Evolutionary conservation across 2,113 vertebrate species (phyloP).

Genomic region (Laterallus jamaicensis): DNA sequence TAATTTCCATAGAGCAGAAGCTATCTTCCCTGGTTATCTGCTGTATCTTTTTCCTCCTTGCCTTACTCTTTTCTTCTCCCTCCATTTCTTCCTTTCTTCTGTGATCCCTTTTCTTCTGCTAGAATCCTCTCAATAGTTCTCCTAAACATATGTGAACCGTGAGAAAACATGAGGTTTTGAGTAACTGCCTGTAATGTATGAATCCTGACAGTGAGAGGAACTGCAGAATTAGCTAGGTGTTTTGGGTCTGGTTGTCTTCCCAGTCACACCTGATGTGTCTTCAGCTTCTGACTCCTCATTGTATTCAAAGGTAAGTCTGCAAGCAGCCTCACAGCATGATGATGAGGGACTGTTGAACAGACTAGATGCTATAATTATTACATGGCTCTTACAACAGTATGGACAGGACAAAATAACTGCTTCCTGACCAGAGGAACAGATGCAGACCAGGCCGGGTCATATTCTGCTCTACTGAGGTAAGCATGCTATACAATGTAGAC

Average conservation of each 20-base stretch:
- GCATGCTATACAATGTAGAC: not conserved
- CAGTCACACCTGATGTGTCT: not conserved
- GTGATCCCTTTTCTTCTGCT: not conserved
- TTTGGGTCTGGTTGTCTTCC: not conserved
- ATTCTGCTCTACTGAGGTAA: not conserved
- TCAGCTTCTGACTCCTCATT: not conserved
- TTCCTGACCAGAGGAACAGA: not conserved
- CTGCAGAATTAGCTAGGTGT: not conserved
- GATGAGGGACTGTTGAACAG: not conserved
- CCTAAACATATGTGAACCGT: not conserved
- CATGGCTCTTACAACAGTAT: not conserved
- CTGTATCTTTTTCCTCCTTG: not conserved
- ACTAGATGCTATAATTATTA: not conserved
- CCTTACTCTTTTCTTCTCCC: not conserved
- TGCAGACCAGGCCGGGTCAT: rapidly evolving
- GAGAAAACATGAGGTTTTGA: not conserved
- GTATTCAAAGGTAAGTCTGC: not conserved
- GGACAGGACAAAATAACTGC: not conserved
- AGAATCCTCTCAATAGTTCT: not conserved
- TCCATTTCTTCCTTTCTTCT: not conserved
- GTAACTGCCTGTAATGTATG: not conserved
- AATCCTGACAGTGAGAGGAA: not conserved
- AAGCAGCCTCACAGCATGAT: not conserved
- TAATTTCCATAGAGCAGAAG: not conserved
- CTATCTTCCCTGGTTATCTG: not conserved